Percentiles rank a stretch among this genome's conserved stretches.
These are phyloP conservation scores for Cyrtonyx montezumae DNA, from an alignment of 2,113 vertebrate genomes.

Conservation along the genomic window DNA sequence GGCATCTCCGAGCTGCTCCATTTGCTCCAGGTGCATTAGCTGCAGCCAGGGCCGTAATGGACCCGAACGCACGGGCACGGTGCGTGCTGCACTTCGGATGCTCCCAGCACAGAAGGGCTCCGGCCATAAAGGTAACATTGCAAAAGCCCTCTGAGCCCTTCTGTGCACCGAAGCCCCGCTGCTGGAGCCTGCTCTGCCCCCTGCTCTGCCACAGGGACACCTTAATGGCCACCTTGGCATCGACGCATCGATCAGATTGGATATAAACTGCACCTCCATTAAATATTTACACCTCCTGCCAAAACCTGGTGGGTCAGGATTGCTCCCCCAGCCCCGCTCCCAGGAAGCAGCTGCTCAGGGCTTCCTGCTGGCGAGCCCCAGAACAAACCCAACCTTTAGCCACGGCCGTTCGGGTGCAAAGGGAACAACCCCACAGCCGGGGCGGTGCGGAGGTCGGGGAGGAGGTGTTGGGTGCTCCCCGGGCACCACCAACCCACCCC, in stretches of 20 bases:
- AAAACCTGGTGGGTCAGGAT: conserved; percentile 32
- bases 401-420: accelerated
- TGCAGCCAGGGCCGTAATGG: accelerated
- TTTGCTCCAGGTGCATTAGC: not conserved
- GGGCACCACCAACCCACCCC: accelerated
- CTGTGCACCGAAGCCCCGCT: not conserved
- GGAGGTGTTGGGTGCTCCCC: not conserved
- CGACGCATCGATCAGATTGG: conserved; percentile 44
- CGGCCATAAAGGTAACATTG: accelerated
- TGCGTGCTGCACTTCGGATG: accelerated
- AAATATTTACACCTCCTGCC: conserved; percentile 66
- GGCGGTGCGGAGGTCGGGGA: accelerated
- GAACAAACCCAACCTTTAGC: accelerated
- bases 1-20: accelerated
- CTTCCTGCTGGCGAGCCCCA: not conserved
- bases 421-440: not conserved
- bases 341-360: not conserved
- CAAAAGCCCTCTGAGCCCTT: accelerated
- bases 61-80: accelerated
- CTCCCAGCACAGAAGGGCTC: not conserved
- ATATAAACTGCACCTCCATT: conserved; percentile 62
- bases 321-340: not conserved
- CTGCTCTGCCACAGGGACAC: conserved; percentile 27
- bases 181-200: not conserved
- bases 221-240: conserved; percentile 53